These are phyloP conservation scores for Callipepla californica DNA, from an alignment of 2,113 vertebrate genomes.

Conservation along the genomic window DNA sequence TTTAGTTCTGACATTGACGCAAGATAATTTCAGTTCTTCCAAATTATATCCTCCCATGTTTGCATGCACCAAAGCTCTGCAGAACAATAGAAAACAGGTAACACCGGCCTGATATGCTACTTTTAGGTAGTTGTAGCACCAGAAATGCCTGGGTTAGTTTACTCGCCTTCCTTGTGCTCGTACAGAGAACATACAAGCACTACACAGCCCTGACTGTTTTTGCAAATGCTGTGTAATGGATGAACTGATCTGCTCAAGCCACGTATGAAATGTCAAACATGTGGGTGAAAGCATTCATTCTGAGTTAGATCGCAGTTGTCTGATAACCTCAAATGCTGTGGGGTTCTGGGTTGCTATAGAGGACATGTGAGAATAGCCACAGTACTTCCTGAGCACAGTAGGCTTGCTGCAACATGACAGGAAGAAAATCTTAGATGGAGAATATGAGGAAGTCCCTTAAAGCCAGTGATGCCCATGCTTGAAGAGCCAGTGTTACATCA, in stretches of 20 bases:
- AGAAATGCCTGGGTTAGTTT: background rate
- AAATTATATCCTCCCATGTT: background rate
- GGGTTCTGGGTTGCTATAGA: background rate
- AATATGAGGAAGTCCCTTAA: background rate
- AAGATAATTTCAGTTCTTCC: background rate
- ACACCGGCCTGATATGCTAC: background rate
- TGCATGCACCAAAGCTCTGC: background rate
- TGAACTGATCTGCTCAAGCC: background rate
- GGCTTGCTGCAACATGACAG: background rate
- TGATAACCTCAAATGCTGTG: background rate
- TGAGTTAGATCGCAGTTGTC: background rate
- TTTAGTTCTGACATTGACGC: background rate
- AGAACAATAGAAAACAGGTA: background rate
- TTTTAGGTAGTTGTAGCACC: background rate
- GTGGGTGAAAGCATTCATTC: background rate
- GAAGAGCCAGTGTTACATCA: background rate
- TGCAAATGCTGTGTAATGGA: background rate
- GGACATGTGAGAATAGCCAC: fast-evolving
- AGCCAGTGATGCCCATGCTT: background rate
- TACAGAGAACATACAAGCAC: background rate
- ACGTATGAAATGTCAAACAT: background rate
- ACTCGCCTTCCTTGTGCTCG: background rate
- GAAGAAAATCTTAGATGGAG: background rate
- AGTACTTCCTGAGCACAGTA: background rate
- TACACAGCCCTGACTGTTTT: background rate